phyloP scores from a whole-genome alignment of 2,888 invertebrate genomes.

The Melanostoma mellinum region DNA sequence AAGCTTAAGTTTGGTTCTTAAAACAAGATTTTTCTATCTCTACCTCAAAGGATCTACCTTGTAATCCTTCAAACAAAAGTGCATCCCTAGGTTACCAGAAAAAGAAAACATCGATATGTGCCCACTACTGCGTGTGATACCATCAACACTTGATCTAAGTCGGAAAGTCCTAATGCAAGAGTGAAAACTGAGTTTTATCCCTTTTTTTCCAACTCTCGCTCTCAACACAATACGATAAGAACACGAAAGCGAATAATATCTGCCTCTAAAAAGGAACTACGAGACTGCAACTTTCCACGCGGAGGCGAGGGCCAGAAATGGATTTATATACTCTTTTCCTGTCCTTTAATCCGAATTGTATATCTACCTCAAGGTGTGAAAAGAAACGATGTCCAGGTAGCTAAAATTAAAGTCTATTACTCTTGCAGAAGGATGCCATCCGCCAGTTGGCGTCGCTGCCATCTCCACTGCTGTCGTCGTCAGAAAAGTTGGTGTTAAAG shows the following conservation, averaged over 20 bases:
- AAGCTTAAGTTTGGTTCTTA: no score
- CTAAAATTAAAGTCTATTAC: conserved; percentile 53
- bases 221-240: not conserved
- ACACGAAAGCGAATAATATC: conserved; percentile 28
- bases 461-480: no score
- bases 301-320: conserved; percentile 25
- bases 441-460: no score
- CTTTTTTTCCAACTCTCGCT: not conserved
- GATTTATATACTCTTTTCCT: conserved; percentile 30
- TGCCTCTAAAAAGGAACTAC: not conserved
- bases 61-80: no score
- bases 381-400: conserved; percentile 41
- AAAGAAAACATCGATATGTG: no score
- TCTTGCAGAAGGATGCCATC: conserved; percentile 10
- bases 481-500: conserved; percentile 10
- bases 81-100: no score
- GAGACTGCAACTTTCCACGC: conserved; percentile 37
- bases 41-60: no score
- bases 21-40: no score
- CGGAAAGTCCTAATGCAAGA: no score
- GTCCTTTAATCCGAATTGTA: not conserved
- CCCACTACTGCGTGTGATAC: no score
- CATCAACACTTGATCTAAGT: no score
- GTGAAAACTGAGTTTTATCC: conserved; percentile 14
- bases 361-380: not conserved